Evolutionary conservation across 2,113 vertebrate genomes (phyloP).

Genomic region (Ophiodon elongatus): DNA sequence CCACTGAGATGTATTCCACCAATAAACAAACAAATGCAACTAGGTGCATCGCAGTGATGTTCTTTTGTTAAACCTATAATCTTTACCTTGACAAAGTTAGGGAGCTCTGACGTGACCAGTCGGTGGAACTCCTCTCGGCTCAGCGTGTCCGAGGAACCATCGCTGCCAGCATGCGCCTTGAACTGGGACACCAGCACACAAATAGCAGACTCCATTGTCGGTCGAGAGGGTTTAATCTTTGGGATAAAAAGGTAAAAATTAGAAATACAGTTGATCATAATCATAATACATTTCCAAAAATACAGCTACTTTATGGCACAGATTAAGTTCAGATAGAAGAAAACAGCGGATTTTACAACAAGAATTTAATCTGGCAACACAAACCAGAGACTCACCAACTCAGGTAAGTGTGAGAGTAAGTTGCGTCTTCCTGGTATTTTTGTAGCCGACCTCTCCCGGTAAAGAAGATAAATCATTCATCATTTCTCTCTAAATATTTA

Average conservation of each 20-base stretch:
- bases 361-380: neutral
- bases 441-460: slow-evolving; percentile 5
- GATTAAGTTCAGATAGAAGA: neutral
- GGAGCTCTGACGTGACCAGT: slow-evolving; percentile 57
- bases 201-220: slow-evolving; percentile 56
- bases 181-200: slow-evolving; percentile 62
- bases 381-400: slow-evolving; percentile 38
- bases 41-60: neutral
- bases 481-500: slow-evolving; percentile 7
- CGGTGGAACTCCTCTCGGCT: slow-evolving; percentile 62
- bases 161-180: slow-evolving; percentile 46
- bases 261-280: neutral
- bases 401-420: neutral
- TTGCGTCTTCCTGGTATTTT: slow-evolving; percentile 19
- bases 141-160: slow-evolving; percentile 60
- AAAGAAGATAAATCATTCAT: slow-evolving; percentile 40
- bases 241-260: neutral
- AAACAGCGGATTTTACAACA: neutral
- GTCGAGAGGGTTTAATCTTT: slow-evolving; percentile 1
- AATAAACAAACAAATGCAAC: neutral
- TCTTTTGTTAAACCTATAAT: neutral
- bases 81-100: slow-evolving; percentile 61
- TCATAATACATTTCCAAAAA: neutral
- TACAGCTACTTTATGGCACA: no score
- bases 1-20: neutral